phyloP scores from a whole-genome alignment of 2,888 invertebrate genomes.

The Oscheius sp. region DNA sequence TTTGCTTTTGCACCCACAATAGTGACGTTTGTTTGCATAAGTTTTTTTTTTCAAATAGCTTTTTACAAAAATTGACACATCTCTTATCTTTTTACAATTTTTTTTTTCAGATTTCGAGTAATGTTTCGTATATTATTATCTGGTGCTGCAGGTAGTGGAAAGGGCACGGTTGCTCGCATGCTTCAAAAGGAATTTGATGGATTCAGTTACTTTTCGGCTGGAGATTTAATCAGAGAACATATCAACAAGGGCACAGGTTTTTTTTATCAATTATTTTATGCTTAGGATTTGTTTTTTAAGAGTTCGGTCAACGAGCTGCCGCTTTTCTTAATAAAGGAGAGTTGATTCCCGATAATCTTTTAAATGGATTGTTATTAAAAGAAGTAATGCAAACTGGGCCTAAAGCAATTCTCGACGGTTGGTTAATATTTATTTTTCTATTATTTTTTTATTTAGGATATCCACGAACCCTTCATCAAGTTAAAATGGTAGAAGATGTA shows the following conservation, averaged over 20 bases:
- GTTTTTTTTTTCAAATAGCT: background rate
- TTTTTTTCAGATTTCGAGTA: no score
- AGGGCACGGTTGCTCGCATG: constrained; percentile 55
- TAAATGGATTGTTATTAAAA: constrained; percentile 49
- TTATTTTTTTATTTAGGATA: constrained; percentile 39
- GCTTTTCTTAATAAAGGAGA: constrained; percentile 58
- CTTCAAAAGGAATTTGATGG: constrained; percentile 54
- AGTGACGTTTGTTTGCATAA: background rate
- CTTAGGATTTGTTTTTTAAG: constrained; percentile 37
- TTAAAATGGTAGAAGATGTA: constrained; percentile 54
- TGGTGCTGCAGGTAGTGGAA: constrained; percentile 57
- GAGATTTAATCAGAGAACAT: constrained; percentile 58
- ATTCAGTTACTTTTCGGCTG: constrained; percentile 53
- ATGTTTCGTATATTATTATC: constrained; percentile 56
- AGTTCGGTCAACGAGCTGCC: constrained; percentile 52
- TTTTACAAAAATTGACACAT: background rate
- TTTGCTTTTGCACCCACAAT: background rate
- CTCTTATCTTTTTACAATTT: background rate
- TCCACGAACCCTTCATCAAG: constrained; percentile 54
- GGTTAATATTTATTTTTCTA: background rate
- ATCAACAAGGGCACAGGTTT: constrained; percentile 53
- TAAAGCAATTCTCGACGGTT: constrained; percentile 49
- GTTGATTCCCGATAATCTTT: constrained; percentile 53
- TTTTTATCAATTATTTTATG: background rate
- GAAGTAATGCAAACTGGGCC: constrained; percentile 51